Base-by-base conservation (phyloP, 2,888 invertebrate species). In the Ypsolopha sequella region DNA sequence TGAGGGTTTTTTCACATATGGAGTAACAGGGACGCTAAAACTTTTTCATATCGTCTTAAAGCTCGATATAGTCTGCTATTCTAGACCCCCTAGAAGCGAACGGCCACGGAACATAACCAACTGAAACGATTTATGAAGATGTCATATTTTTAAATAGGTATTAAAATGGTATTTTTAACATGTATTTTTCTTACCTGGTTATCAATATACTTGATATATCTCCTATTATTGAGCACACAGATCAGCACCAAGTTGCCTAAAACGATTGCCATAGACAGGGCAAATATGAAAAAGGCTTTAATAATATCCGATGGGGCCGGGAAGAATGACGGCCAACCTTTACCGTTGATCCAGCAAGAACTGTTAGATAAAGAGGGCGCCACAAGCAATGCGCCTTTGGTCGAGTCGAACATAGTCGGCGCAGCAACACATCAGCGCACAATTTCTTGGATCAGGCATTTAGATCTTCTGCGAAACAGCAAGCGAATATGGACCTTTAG, bases 151-250 rank as follows among this genome's bases (percentile, higher is more conserved):
- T n/a, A n/a, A n/a, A n/a, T n/a, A n/a, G n/a, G n/a, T n/a, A n/a
- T n/a, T n/a, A n/a, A n/a, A n/a, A n/a, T n/a, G n/a, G n/a, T n/a
- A n/a, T n/a, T n/a, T n/a, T n/a, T n/a, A n/a, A n/a, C n/a, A n/a
- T n/a, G 43, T 8, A 8, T 10, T 43, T 14, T 13, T 43, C 73
- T 77, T 76, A 95, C 95, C 93, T 95, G 95, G 63, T 94, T 93
- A 70, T 95, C 95, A 63, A 95, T 95, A 69, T 94, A 95, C 68
- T 94, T 93, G 65, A 93, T 91, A 73, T 94, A 95, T 56, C 93
- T 88, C 50, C 94, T 88, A 75, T 93, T 95, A 77, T 95, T 95
- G 65, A 95, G 90, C 48, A 95, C 95, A 62, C 94, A 90, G 59
- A 95, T 94, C 35, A 95, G 90, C 55, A 95, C 85, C 48, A 93